Evolutionary conservation across 2,113 vertebrate genomes (phyloP).

Genomic region (Sprattus sprattus): DNA sequence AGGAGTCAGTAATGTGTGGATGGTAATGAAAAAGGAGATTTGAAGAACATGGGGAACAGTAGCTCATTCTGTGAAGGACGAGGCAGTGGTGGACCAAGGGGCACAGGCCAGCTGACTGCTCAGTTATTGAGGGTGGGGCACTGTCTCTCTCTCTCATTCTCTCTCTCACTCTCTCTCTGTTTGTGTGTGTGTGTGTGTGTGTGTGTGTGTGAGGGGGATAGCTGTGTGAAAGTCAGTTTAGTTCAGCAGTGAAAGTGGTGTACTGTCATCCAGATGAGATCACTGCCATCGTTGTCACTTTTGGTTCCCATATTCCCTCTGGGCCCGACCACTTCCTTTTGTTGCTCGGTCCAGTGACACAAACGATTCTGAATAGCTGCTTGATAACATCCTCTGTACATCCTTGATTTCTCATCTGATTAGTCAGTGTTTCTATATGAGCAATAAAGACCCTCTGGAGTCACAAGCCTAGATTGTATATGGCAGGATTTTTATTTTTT

Average conservation of each 20-base stretch:
- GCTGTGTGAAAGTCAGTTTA: slow-evolving; percentile 21
- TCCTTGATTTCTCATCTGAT: slow-evolving; percentile 1
- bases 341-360: not conserved
- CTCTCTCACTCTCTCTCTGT: not conserved
- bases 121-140: not conserved
- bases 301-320: slow-evolving; percentile 29
- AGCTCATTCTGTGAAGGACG: slow-evolving; percentile 30
- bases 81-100: slow-evolving; percentile 38
- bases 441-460: not conserved
- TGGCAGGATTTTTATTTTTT: not conserved
- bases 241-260: not conserved
- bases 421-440: not conserved
- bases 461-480: not conserved
- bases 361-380: not conserved
- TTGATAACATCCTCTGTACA: slow-evolving; percentile 4
- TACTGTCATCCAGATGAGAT: slow-evolving; percentile 18
- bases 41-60: slow-evolving; percentile 32
- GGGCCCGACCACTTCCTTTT: slow-evolving; percentile 39
- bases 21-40: slow-evolving; percentile 24
- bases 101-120: not conserved
- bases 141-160: not conserved
- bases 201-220: not conserved
- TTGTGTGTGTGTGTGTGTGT: not conserved
- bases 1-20: slow-evolving; percentile 9
- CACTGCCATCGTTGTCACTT: slow-evolving; percentile 14